Evolutionary conservation across 1,140 invertebrate species (phyloP).

Genomic region (Gryon sp.): DNA sequence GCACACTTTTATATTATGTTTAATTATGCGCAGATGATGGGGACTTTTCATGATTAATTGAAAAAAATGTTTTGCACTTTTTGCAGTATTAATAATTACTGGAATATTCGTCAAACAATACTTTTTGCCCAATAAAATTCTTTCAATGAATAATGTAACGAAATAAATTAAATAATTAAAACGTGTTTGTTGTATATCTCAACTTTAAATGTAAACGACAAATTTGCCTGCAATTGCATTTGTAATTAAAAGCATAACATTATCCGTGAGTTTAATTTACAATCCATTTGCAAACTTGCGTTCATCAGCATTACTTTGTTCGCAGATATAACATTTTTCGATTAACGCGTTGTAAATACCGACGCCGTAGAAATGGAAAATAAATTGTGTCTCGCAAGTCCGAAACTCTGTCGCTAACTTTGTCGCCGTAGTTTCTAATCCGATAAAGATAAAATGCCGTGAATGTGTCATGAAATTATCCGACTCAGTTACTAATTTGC

Average conservation of each 20-base stretch:
- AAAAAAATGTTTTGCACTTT: too few relatives aligned
- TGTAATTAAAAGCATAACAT: constrained; percentile 12
- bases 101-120: too few relatives aligned
- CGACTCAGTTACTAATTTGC: constrained; percentile 52
- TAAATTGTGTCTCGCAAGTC: constrained; percentile 30
- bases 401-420: constrained; percentile 24
- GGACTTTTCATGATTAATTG: too few relatives aligned
- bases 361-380: constrained; percentile 15
- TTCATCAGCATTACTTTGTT: neutral
- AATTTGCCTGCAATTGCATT: constrained; percentile 19
- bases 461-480: constrained; percentile 51
- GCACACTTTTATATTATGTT: neutral
- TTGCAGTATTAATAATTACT: too few relatives aligned
- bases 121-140: too few relatives aligned
- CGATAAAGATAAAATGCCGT: constrained; percentile 33
- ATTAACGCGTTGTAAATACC: neutral
- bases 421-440: constrained; percentile 32
- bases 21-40: too few relatives aligned
- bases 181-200: constrained; percentile 27
- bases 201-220: constrained; percentile 55
- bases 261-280: constrained; percentile 1
- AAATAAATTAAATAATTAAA: too few relatives aligned
- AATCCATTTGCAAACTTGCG: constrained; percentile 15
- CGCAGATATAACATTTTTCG: constrained; percentile 2
- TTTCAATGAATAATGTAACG: too few relatives aligned